Conservation (phyloP, 1,140 invertebrate species). For the Cherax quadricarinatus region DNA sequence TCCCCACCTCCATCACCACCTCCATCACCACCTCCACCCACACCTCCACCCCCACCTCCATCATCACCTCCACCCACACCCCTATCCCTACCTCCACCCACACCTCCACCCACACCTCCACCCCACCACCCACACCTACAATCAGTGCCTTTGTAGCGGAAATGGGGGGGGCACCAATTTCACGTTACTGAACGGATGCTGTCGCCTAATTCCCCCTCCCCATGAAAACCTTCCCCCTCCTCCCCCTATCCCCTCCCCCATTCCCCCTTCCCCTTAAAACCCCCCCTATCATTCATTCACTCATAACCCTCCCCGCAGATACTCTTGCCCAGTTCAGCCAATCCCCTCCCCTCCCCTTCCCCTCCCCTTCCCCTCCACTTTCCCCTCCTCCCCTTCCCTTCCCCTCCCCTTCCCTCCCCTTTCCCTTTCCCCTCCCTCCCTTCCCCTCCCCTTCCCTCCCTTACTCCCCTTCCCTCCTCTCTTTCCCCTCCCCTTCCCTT, state of each 20-base stretch:
- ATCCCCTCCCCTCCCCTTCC: background rate
- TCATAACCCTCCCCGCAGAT: background rate
- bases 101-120: too few relatives aligned
- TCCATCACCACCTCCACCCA: background rate
- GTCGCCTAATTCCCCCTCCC: too few relatives aligned
- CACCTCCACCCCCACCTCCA: background rate
- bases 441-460: background rate
- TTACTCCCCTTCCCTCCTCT: background rate
- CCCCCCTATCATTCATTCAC: background rate
- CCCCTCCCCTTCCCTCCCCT: background rate
- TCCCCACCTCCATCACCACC: too few relatives aligned
- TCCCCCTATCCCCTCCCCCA: too few relatives aligned
- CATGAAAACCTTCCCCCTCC: background rate
- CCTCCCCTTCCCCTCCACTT: background rate
- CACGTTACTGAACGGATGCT: too few relatives aligned
- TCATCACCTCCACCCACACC: too few relatives aligned
- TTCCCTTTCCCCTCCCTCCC: background rate
- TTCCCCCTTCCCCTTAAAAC: background rate
- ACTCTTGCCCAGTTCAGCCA: background rate
- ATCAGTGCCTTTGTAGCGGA: too few relatives aligned
- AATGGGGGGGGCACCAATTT: too few relatives aligned
- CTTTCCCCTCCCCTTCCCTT: too few relatives aligned
- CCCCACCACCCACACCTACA: too few relatives aligned
- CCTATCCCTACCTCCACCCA: too few relatives aligned
- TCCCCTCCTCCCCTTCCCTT: background rate